phyloP scores from a whole-genome alignment of 2,797 vertebrate species.

The Artibeus jamaicensis region DNA sequence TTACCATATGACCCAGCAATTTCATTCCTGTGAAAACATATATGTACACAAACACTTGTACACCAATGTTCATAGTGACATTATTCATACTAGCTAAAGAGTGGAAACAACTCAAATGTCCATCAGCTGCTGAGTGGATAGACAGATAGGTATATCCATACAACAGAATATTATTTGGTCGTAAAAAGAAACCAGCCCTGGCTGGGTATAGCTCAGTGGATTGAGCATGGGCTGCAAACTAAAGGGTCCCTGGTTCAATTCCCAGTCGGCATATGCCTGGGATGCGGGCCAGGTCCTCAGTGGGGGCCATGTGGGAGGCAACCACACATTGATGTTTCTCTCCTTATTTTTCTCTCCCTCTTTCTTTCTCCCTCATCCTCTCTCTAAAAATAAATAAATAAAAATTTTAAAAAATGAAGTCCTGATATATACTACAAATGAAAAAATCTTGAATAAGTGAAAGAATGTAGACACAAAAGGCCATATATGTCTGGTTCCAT shows the following conservation, averaged over 20 bases:
- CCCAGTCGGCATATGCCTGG: too few species aligned
- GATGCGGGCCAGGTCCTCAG: too few species aligned
- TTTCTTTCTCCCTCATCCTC: too few species aligned
- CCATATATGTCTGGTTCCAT: background rate
- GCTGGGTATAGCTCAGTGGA: too few species aligned
- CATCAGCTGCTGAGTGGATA: background rate
- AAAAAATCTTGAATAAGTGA: background rate
- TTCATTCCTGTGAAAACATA: background rate
- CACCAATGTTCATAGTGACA: background rate
- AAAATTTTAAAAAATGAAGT: background rate
- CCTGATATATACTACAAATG: background rate
- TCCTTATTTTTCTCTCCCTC: too few species aligned
- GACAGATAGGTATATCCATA: background rate
- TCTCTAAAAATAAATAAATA: too few species aligned
- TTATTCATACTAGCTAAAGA: background rate
- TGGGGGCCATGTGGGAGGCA: too few species aligned
- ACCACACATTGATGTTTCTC: too few species aligned
- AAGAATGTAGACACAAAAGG: conserved; percentile 3
- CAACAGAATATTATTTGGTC: background rate
- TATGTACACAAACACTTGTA: background rate
- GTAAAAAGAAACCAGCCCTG: background rate
- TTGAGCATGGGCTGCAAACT: too few species aligned
- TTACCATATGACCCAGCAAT: background rate
- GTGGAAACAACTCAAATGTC: background rate
- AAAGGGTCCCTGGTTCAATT: too few species aligned